A percentile compares a stretch with the other conserved stretches of the same genome.
Evolutionary conservation across 2,113 vertebrate species (phyloP).

Genomic region (Paraplagusia blochii): DNA sequence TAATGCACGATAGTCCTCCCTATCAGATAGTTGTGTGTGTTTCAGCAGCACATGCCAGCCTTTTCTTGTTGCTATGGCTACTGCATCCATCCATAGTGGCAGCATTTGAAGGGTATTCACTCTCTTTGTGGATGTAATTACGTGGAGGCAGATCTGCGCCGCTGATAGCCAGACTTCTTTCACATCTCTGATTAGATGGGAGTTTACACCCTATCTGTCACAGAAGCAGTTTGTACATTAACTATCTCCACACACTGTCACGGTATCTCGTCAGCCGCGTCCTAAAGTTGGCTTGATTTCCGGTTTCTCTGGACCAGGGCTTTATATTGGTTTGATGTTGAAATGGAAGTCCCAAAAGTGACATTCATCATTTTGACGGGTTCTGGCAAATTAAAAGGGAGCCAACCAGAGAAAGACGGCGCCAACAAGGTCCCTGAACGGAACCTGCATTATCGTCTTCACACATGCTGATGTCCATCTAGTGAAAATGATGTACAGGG

Average conservation of each 20-base stretch:
- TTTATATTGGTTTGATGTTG: background rate
- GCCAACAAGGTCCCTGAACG: background rate
- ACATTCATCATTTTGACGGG: background rate
- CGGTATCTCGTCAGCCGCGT: constrained; percentile 9
- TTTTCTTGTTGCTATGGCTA: constrained; percentile 68
- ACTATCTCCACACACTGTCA: constrained; percentile 11
- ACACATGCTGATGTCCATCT: background rate
- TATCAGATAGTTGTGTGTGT: constrained; percentile 57
- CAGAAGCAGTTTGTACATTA: constrained; percentile 30
- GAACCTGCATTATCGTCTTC: too few species aligned
- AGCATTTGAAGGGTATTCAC: constrained; percentile 66
- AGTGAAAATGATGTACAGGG: too few species aligned
- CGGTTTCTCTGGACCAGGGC: background rate
- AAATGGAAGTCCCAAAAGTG: background rate
- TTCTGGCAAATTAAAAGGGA: background rate
- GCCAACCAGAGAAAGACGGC: too few species aligned
- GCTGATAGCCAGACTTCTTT: constrained; percentile 50
- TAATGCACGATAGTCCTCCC: constrained; percentile 59
- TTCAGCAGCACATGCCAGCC: constrained; percentile 50
- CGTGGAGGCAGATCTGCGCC: constrained; percentile 50
- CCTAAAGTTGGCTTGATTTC: constrained; percentile 4
- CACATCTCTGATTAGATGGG: constrained; percentile 21
- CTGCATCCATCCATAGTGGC: constrained; percentile 59
- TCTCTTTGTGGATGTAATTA: constrained; percentile 72
- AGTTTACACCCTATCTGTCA: constrained; percentile 35